A percentile compares a stretch with the other conserved stretches of the same genome.
Evolutionary conservation across 2,888 invertebrate species (phyloP).

Genomic region (Ichneumoninae sp.): DNA sequence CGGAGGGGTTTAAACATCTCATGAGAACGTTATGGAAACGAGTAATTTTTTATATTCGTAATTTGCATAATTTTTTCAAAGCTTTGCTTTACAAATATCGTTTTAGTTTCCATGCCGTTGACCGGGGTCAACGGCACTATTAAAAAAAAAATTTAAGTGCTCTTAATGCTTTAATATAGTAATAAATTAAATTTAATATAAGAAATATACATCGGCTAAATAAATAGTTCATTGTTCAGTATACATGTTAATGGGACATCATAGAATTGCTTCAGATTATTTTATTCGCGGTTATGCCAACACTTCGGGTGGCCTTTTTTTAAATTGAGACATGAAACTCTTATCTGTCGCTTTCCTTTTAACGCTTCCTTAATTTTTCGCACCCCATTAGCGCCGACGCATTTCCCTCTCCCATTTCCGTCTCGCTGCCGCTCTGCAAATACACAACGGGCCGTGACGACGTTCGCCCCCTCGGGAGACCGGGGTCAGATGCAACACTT

Average conservation of each 20-base stretch:
- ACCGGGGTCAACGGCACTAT: no score
- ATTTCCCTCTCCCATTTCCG: slow-evolving; percentile 5
- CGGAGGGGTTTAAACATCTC: neutral
- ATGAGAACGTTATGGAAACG: neutral
- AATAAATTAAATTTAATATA: no score
- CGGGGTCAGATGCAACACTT: no score
- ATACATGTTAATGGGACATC: no score
- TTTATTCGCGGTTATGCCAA: no score
- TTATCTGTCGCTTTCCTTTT: slow-evolving; percentile 18
- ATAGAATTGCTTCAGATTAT: no score
- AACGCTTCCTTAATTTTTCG: slow-evolving; percentile 19
- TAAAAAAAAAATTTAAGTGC: no score
- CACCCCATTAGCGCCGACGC: slow-evolving; percentile 21
- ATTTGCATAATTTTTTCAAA: slow-evolving; percentile 1
- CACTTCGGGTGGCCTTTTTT: no score
- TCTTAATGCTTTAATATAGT: no score
- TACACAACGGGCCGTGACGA: slow-evolving; percentile 32
- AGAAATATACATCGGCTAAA: no score
- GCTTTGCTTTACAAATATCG: neutral
- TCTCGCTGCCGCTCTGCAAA: neutral
- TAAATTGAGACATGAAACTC: neutral
- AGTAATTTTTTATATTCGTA: neutral
- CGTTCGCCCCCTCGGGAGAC: neutral
- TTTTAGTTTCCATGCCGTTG: neutral
- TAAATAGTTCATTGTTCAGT: no score